Evolutionary conservation across 1,140 invertebrate species (phyloP).

Genomic region (Drosophila ogumai): DNA sequence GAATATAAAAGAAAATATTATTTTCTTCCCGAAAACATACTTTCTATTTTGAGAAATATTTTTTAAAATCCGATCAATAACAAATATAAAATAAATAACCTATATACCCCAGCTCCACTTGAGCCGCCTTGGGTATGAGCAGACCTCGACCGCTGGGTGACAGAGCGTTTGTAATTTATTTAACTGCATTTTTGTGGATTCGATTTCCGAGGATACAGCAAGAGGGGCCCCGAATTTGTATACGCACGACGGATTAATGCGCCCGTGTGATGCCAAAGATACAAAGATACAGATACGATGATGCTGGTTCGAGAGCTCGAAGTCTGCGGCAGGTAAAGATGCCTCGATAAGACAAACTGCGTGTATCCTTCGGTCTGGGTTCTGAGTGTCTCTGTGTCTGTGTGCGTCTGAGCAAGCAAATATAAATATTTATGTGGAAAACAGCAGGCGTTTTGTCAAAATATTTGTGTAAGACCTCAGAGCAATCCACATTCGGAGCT

Average conservation of each 20-base stretch:
- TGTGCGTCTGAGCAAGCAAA: conserved; percentile 49
- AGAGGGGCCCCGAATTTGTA: conserved; percentile 67
- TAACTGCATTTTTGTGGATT: conserved; percentile 83
- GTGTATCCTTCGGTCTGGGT: conserved; percentile 32
- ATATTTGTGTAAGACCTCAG: conserved; percentile 72
- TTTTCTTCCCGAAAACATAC: background rate
- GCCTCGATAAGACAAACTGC: conserved; percentile 54
- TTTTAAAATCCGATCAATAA: background rate
- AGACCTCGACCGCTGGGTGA: conserved; percentile 69
- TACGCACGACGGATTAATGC: conserved; percentile 70
- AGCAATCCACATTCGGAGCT: conserved; percentile 35
- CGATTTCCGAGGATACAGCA: conserved; percentile 68
- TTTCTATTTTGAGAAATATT: background rate
- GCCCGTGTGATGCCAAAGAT: conserved; percentile 67
- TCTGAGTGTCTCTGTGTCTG: conserved; percentile 5
- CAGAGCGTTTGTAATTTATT: conserved; percentile 83
- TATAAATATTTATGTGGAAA: conserved; percentile 84
- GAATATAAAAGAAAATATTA: background rate
- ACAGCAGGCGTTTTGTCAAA: conserved; percentile 83
- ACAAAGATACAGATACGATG: conserved; percentile 39
- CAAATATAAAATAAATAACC: background rate
- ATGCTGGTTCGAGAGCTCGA: conserved; percentile 49
- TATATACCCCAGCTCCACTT: background rate
- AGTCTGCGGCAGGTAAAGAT: conserved; percentile 73
- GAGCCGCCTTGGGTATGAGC: background rate